A percentile compares a stretch with the other conserved stretches of the same genome.
Evolutionary conservation across 2,113 vertebrate genomes (phyloP).

Genomic region (Gavialis gangeticus): DNA sequence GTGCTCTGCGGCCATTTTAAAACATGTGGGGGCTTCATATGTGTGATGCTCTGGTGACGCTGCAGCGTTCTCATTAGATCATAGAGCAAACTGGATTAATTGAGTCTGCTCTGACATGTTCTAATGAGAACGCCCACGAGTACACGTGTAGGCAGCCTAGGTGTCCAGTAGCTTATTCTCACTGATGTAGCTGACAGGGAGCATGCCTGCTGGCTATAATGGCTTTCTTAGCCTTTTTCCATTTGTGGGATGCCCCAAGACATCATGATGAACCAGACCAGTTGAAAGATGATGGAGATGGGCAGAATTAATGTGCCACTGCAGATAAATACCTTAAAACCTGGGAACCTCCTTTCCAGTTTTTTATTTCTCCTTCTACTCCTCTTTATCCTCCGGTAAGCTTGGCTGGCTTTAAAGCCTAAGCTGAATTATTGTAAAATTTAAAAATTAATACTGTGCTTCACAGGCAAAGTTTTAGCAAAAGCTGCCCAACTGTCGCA

Average conservation of each 20-base stretch:
- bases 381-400: background rate
- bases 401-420: background rate
- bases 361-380: background rate
- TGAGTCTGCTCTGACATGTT: too few relatives aligned
- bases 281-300: background rate
- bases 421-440: slow-evolving; percentile 5
- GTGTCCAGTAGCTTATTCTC: background rate
- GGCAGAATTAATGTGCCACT: background rate
- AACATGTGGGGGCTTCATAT: too few relatives aligned
- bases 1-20: too few relatives aligned
- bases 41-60: too few relatives aligned
- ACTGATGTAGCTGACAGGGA: background rate
- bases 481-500: background rate
- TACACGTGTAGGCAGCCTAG: too few relatives aligned
- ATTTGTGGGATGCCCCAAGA: background rate
- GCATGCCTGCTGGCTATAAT: background rate
- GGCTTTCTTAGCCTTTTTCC: background rate
- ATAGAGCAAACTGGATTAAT: too few relatives aligned
- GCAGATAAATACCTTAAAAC: background rate
- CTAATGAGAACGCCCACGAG: too few relatives aligned
- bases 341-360: background rate
- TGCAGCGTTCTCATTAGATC: too few relatives aligned
- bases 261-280: accelerated
- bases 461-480: slow-evolving; percentile 2
- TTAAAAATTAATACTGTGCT: slow-evolving; percentile 18